Evolutionary conservation across 2,113 vertebrate species (phyloP).

Genomic region (Pelecanus crispus): DNA sequence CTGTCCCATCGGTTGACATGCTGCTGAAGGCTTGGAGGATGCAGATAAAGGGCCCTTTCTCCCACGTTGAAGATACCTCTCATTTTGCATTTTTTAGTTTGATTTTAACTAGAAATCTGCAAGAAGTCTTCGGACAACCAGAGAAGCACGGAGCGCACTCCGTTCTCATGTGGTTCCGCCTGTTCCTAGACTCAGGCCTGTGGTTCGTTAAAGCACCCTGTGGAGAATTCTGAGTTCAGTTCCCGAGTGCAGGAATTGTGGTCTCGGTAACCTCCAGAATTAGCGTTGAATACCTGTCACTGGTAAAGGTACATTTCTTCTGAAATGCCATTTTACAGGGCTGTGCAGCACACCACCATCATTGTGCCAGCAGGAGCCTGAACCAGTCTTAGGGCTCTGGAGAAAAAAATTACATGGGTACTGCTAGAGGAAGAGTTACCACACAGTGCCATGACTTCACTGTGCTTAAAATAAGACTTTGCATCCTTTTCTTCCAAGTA

Average conservation of each 20-base stretch:
- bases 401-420: neutral
- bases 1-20: neutral
- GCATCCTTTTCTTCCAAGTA: neutral
- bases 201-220: neutral
- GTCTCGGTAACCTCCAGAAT: neutral
- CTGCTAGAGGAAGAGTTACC: neutral
- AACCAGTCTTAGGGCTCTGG: neutral
- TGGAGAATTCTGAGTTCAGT: neutral
- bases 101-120: neutral
- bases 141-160: neutral
- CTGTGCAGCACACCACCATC: neutral
- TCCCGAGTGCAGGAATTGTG: neutral
- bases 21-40: neutral
- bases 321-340: neutral
- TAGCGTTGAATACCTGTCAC: neutral
- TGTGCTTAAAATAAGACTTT: neutral
- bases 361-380: neutral
- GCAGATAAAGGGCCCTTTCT: neutral
- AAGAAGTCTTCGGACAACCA: neutral
- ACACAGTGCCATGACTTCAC: neutral
- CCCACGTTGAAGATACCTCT: neutral
- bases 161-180: neutral
- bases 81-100: neutral
- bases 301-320: neutral
- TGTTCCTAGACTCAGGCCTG: neutral